These are phyloP conservation scores for Hypolimnas misippus DNA, from an alignment of 2,888 invertebrate species.

Conservation along the genomic window DNA sequence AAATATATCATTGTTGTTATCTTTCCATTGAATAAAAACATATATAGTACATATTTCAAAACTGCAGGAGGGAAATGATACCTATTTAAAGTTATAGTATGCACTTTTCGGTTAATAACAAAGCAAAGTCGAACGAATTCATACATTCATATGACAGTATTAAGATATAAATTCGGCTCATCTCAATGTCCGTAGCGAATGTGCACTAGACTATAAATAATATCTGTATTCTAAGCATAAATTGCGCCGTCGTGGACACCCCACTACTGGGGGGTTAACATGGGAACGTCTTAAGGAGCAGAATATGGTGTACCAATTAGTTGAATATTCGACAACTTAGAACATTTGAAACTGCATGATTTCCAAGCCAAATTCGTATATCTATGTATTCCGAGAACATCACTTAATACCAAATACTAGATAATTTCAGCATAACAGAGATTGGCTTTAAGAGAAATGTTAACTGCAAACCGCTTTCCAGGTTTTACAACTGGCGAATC, in stretches of 20 bases:
- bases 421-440: too few relatives aligned
- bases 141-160: conserved; percentile 2
- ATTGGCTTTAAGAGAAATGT: too few relatives aligned
- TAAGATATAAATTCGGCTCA: conserved; percentile 9
- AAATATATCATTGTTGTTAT: too few relatives aligned
- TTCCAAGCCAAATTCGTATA: not conserved
- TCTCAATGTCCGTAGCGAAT: conserved; percentile 8
- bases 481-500: too few relatives aligned
- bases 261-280: not conserved
- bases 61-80: too few relatives aligned
- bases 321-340: not conserved
- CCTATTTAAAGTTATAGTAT: not conserved
- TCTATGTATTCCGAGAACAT: not conserved
- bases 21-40: too few relatives aligned
- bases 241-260: conserved; percentile 10
- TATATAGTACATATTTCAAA: too few relatives aligned
- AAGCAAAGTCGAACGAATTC: not conserved
- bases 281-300: conserved; percentile 6
- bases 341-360: not conserved
- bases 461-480: too few relatives aligned
- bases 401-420: not conserved
- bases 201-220: conserved; percentile 13
- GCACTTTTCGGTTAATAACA: not conserved
- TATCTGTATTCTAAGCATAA: conserved; percentile 10
- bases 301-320: conserved; percentile 4